phyloP scores from a whole-genome alignment of 2,888 invertebrate species.

The Mechanitis mazaeus region DNA sequence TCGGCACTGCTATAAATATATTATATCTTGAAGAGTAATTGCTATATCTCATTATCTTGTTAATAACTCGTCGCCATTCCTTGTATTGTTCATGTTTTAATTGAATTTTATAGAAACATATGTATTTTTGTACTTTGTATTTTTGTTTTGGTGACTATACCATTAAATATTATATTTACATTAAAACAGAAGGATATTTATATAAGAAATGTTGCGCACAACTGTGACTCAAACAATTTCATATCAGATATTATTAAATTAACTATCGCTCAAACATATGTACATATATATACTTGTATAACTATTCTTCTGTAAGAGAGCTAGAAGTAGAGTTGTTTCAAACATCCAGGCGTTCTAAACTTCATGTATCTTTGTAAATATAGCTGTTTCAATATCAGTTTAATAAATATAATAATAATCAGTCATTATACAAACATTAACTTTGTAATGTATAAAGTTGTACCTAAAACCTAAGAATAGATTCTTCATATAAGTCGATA shows the following conservation, averaged over 20 bases:
- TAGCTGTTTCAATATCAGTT: slow-evolving; percentile 23
- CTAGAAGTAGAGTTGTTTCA: slow-evolving; percentile 15
- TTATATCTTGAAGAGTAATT: slow-evolving; percentile 23
- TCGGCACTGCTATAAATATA: slow-evolving; percentile 29
- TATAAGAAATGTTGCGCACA: slow-evolving; percentile 28
- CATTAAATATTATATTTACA: slow-evolving; percentile 28
- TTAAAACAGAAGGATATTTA: slow-evolving; percentile 26
- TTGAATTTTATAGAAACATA: slow-evolving; percentile 35
- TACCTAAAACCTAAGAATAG: slow-evolving; percentile 46
- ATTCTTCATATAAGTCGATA: slow-evolving; percentile 52
- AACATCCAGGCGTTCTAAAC: slow-evolving; percentile 8
- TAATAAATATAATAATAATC: slow-evolving; percentile 27
- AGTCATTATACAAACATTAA: slow-evolving; percentile 30
- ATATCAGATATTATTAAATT: background rate
- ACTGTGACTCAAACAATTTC: slow-evolving; percentile 14
- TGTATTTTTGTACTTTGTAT: slow-evolving; percentile 36
- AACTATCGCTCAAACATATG: background rate
- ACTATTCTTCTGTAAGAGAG: slow-evolving; percentile 24
- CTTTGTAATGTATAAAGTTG: slow-evolving; percentile 48
- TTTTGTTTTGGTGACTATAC: slow-evolving; percentile 29
- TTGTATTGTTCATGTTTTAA: slow-evolving; percentile 43
- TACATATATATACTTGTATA: slow-evolving; percentile 15
- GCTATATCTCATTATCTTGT: slow-evolving; percentile 33
- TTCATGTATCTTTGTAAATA: slow-evolving; percentile 27
- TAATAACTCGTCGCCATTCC: slow-evolving; percentile 54